Evolutionary conservation across 2,888 invertebrate genomes (phyloP).

Genomic region (Saturnia japonica): DNA sequence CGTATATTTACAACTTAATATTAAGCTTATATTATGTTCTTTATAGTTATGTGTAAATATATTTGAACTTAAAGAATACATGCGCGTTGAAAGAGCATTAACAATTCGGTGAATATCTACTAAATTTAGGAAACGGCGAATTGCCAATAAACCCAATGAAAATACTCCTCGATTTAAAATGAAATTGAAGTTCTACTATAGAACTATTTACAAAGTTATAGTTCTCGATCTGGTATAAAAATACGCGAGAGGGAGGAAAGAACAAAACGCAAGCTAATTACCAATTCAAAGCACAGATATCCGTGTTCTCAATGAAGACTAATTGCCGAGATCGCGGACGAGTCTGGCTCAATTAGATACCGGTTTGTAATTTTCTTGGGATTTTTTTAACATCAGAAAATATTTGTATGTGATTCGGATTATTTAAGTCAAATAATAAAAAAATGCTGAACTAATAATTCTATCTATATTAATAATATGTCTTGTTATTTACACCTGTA

Average conservation of each 20-base stretch:
- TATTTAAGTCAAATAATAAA: neutral
- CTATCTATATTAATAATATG: neutral
- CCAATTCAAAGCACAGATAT: constrained; percentile 46
- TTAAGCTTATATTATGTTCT: too few species aligned
- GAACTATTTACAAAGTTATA: neutral
- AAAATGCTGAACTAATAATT: neutral
- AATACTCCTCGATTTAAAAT: too few species aligned
- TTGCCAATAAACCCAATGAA: too few species aligned
- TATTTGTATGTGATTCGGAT: neutral
- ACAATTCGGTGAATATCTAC: too few species aligned
- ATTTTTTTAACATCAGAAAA: neutral
- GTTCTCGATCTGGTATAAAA: constrained; percentile 1
- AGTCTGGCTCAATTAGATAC: constrained; percentile 17
- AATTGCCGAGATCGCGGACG: constrained; percentile 42
- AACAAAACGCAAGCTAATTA: constrained; percentile 28
- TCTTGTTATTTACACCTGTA: neutral
- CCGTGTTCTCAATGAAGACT: constrained; percentile 44
- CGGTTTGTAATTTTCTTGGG: constrained; percentile 22
- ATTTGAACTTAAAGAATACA: too few species aligned
- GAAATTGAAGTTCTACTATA: neutral
- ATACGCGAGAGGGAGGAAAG: neutral
- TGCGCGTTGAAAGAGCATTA: too few species aligned
- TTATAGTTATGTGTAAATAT: too few species aligned
- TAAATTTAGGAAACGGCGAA: too few species aligned
- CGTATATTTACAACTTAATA: too few species aligned